Percentiles rank a stretch among this genome's conserved stretches.
phyloP scores from a whole-genome alignment of 2,888 invertebrate genomes.

The Lycaena phlaeas region DNA sequence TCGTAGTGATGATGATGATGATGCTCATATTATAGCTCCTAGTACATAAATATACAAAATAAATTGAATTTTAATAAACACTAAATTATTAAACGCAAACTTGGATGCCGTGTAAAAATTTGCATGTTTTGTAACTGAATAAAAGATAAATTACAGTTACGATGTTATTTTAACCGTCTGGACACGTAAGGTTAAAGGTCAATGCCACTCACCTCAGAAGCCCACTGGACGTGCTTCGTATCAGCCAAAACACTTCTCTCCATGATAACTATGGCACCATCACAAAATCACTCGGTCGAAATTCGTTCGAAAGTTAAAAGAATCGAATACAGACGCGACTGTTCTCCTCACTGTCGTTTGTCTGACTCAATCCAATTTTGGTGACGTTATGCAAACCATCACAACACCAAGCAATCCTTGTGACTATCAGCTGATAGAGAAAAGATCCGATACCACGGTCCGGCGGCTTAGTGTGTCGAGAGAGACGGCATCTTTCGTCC shows the following conservation, averaged over 20 bases:
- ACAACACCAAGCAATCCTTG: constrained; percentile 26
- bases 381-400: constrained; percentile 44
- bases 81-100: too few relatives aligned
- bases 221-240: constrained; percentile 59
- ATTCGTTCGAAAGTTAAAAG: constrained; percentile 49
- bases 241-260: constrained; percentile 62
- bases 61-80: too few relatives aligned
- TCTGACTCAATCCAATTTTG: constrained; percentile 43
- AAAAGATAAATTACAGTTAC: too few relatives aligned
- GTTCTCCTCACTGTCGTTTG: constrained; percentile 34
- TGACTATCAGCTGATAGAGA: constrained; percentile 48
- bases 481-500: constrained; percentile 34
- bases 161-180: too few relatives aligned
- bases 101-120: too few relatives aligned
- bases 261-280: constrained; percentile 58
- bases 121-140: too few relatives aligned
- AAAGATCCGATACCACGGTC: constrained; percentile 53
- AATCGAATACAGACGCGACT: constrained; percentile 37
- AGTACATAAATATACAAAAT: too few relatives aligned
- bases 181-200: neutral
- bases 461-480: constrained; percentile 57
- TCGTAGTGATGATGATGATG: too few relatives aligned
- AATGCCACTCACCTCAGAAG: constrained; percentile 49
- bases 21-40: too few relatives aligned
- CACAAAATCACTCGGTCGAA: constrained; percentile 37